Evolutionary conservation across 2,113 vertebrate genomes (phyloP).

Genomic region (Rissa tridactyla): DNA sequence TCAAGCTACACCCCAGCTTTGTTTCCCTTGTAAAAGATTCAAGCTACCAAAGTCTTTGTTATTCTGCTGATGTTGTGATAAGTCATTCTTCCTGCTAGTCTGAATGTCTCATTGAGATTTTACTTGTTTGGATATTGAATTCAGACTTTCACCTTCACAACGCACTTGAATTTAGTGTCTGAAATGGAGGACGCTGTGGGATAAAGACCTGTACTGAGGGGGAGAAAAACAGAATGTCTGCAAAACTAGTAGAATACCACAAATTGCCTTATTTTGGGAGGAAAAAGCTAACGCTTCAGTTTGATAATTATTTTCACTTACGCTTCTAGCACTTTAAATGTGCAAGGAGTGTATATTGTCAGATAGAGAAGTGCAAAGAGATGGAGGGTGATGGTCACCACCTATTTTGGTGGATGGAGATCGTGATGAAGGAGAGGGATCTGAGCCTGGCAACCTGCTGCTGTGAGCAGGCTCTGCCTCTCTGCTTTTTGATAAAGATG

Average conservation of each 20-base stretch:
- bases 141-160: neutral
- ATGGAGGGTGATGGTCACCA: fast-evolving
- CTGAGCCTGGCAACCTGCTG: fast-evolving
- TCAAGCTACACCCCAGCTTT: neutral
- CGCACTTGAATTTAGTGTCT: fast-evolving
- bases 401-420: neutral
- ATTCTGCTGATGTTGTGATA: neutral
- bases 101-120: neutral
- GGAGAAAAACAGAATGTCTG: fast-evolving
- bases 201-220: neutral
- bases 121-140: neutral
- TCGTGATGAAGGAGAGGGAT: too few species aligned
- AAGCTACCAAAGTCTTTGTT: neutral
- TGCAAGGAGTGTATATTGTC: neutral
- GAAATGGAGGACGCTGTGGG: neutral
- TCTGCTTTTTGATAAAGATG: neutral
- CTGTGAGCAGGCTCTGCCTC: neutral
- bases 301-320: neutral
- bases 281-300: neutral
- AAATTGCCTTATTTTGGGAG: neutral
- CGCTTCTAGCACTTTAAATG: neutral
- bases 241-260: neutral
- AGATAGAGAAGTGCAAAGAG: too few species aligned
- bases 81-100: neutral
- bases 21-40: too few species aligned